Evolutionary conservation across 2,113 vertebrate species (phyloP), one percentile per base, ranked within the genome.

Genomic region (Salvelinus alpinus): DNA sequence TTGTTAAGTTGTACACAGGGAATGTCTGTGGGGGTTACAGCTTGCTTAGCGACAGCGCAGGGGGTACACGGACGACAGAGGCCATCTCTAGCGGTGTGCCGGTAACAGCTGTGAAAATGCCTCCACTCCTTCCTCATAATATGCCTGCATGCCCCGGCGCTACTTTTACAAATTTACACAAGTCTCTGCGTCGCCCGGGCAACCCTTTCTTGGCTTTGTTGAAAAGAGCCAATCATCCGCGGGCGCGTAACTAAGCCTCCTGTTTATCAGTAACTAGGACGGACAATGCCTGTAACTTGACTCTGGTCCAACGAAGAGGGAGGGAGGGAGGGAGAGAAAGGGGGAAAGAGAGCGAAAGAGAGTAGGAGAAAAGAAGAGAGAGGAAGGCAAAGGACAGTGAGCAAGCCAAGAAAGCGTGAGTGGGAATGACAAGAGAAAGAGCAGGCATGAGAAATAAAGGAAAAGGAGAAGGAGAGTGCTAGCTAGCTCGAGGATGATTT

Each of bases 241-340:
- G 74, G 78, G 73, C 81, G 78, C 77, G 87, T 82, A 85, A 85
- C 85, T 78, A 85, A 84, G 87, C 72, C 68, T 75, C 72, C 81
- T 87, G 87, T 88, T 88, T 88, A 85, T 88, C 80, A 87, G 87
- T 87, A 84, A 89, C 87, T 71, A 77, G 78, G 78, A 75, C 64
- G 64, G 67, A 83, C 80, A 84, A 84, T 84, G 75, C 70, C 57
- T 75, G 60, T 71, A 69, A 89, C 72, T 48, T 47, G 82, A 86
- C 74, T 81, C 86, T 71, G 51, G 51, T 18, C 47, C 25, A 34
- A 75, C 27, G 31, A 75, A 47, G 70, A 68, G 59, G 22, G 44
- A 38, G 72, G 29, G 44, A 62, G 70, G 6, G 57, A 70, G 54
- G 65, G 34, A 31, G 24, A 5, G 18, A 14, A 48, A 67, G 48